Percentiles rank a stretch among this genome's conserved stretches.
phyloP scores from a whole-genome alignment of 2,797 vertebrate species.

The Siniperca undulata region DNA sequence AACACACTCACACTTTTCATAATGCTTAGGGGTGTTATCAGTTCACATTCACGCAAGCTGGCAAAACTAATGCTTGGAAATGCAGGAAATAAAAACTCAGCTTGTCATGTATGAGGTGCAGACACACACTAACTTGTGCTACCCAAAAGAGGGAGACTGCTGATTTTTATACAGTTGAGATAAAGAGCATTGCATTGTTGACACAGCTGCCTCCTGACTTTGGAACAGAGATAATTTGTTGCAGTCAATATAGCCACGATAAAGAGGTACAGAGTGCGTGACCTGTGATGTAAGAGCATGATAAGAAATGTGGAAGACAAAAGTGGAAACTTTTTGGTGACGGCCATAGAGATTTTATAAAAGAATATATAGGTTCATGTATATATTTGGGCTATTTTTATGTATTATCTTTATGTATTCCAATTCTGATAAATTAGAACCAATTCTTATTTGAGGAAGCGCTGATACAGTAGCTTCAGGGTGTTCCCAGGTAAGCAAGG shows the following conservation, averaged over 20 bases:
- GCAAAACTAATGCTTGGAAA: not conserved
- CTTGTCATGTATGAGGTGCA: not conserved
- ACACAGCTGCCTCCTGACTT: conserved; percentile 17
- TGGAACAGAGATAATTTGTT: not conserved
- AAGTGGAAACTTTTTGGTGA: not conserved
- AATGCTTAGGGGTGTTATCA: not conserved
- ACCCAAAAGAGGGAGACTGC: not conserved
- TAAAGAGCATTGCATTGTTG: not conserved
- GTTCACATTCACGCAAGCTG: not conserved
- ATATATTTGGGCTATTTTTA: not conserved
- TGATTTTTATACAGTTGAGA: conserved; percentile 1
- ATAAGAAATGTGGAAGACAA: not conserved
- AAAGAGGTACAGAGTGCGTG: not conserved
- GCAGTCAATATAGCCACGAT: not conserved
- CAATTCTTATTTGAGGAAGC: too few species aligned
- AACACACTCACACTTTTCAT: conserved; percentile 13
- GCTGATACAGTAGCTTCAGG: not conserved
- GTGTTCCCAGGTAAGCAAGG: not conserved
- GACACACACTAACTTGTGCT: not conserved
- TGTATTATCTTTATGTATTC: not conserved
- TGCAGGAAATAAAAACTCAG: not conserved
- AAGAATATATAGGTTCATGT: not conserved
- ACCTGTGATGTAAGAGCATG: not conserved
- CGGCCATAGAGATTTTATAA: too few species aligned
- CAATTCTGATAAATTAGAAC: not conserved